Evolutionary conservation across 2,888 invertebrate genomes (phyloP).

Genomic region (Ecliptopera silaceata): DNA sequence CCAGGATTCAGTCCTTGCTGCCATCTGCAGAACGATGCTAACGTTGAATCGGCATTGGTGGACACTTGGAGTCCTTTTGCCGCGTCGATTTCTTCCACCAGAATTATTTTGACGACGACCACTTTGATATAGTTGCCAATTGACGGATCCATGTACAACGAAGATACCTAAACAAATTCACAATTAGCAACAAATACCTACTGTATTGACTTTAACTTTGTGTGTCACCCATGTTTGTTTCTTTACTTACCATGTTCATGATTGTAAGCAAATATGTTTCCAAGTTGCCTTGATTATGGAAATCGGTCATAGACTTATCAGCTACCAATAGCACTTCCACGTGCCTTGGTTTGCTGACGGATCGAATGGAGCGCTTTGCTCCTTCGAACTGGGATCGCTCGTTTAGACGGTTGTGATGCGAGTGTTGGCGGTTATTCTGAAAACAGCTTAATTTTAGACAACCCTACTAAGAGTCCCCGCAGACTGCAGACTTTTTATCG

Average conservation of each 20-base stretch:
- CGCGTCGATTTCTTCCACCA: conserved; percentile 86
- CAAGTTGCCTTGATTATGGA: conserved; percentile 92
- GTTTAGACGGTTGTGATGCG: conserved; percentile 51
- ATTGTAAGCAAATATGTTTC: conserved; percentile 94
- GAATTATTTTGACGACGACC: conserved; percentile 92
- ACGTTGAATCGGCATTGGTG: conserved; percentile 91
- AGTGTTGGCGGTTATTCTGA: conserved; percentile 56
- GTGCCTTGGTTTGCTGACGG: conserved; percentile 89
- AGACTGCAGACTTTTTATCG: no score
- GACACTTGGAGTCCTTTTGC: conserved; percentile 87
- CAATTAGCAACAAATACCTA: background rate
- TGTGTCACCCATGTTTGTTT: conserved; percentile 4
- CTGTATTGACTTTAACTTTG: background rate
- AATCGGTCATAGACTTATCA: conserved; percentile 93
- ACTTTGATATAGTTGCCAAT: conserved; percentile 96
- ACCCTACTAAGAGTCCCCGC: no score
- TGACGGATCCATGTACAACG: conserved; percentile 92
- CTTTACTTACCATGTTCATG: conserved; percentile 91
- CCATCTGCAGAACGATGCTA: conserved; percentile 94
- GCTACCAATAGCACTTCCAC: conserved; percentile 95
- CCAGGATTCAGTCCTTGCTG: conserved; percentile 89
- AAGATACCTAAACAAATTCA: conserved; percentile 82
- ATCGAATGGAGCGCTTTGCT: conserved; percentile 73
- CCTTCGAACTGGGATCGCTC: conserved; percentile 39
- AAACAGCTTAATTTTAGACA: conserved; percentile 19